These are phyloP conservation scores for Mustelus asterias DNA, from an alignment of 2,113 vertebrate genomes.

Conservation along the genomic window DNA sequence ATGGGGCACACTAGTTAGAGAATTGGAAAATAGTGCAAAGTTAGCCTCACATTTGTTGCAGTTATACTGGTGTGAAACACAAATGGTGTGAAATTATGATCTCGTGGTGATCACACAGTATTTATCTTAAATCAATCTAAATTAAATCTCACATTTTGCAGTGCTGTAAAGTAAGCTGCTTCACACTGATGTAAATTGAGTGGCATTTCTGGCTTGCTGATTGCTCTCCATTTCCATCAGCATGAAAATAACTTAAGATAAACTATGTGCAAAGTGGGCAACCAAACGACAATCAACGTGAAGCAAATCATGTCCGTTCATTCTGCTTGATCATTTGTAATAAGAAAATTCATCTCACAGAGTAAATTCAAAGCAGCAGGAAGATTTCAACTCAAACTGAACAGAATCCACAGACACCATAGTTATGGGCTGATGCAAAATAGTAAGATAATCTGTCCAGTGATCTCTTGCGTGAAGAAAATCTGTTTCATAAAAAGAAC, in stretches of 20 bases:
- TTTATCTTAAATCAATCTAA: neutral
- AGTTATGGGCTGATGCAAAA: neutral
- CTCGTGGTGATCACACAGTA: neutral
- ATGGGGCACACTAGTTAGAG: neutral
- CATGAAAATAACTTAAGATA: neutral
- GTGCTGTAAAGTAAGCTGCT: neutral
- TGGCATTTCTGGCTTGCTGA: neutral
- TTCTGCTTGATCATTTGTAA: neutral
- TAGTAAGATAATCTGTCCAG: neutral
- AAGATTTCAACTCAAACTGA: neutral
- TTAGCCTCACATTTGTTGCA: neutral
- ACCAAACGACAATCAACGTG: neutral
- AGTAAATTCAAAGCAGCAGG: neutral
- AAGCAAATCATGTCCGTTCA: neutral
- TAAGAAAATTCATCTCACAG: neutral
- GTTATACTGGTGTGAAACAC: neutral
- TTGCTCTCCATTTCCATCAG: neutral
- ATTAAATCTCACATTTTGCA: neutral
- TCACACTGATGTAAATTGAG: neutral
- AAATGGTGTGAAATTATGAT: neutral
- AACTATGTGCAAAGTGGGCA: neutral
- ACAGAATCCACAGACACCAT: neutral
- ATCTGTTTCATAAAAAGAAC: neutral
- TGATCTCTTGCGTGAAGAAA: neutral
- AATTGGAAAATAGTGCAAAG: neutral